phyloP scores from a whole-genome alignment of 2,888 invertebrate species.

The Scaptomyza flava region DNA sequence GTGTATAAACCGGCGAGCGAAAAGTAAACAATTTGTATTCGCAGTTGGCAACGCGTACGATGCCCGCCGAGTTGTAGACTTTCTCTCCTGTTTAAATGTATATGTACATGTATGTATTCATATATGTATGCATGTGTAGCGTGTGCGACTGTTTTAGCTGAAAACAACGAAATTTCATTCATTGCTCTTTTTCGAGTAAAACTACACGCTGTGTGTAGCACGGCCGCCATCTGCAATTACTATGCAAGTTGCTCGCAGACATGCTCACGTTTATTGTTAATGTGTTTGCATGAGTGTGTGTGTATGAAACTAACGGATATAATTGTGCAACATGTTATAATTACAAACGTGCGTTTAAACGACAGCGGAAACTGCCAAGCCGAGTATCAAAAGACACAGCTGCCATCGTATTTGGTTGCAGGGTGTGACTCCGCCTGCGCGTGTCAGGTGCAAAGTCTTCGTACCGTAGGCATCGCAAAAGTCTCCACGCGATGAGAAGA shows the following conservation, averaged over 20 bases:
- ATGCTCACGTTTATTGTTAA: background rate
- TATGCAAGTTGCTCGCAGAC: constrained; percentile 29
- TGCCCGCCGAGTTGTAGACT: constrained; percentile 60
- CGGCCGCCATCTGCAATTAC: constrained; percentile 60
- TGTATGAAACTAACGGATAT: constrained; percentile 19
- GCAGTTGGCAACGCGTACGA: constrained; percentile 59
- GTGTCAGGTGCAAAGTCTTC: constrained; percentile 57
- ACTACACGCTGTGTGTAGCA: constrained; percentile 54
- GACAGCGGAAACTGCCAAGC: constrained; percentile 25
- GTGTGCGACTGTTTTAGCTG: constrained; percentile 45
- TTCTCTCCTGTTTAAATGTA: constrained; percentile 70
- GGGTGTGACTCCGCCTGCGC: constrained; percentile 53
- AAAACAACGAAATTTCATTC: constrained; percentile 80
- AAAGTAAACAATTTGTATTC: constrained; percentile 66
- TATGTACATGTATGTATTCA: constrained; percentile 21
- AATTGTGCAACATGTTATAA: constrained; percentile 38
- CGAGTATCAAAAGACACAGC: constrained; percentile 30
- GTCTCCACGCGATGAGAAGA: constrained; percentile 56
- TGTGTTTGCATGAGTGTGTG: constrained; percentile 2
- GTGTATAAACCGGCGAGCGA: constrained; percentile 43
- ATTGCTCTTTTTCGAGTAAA: constrained; percentile 76
- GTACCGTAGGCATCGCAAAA: constrained; percentile 37
- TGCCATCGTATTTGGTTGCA: constrained; percentile 33
- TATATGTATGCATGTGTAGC: constrained; percentile 17
- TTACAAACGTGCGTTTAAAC: constrained; percentile 29